These are phyloP conservation scores for Barnardius zonarius DNA, from an alignment of 2,113 vertebrate genomes.

Conservation along the genomic window DNA sequence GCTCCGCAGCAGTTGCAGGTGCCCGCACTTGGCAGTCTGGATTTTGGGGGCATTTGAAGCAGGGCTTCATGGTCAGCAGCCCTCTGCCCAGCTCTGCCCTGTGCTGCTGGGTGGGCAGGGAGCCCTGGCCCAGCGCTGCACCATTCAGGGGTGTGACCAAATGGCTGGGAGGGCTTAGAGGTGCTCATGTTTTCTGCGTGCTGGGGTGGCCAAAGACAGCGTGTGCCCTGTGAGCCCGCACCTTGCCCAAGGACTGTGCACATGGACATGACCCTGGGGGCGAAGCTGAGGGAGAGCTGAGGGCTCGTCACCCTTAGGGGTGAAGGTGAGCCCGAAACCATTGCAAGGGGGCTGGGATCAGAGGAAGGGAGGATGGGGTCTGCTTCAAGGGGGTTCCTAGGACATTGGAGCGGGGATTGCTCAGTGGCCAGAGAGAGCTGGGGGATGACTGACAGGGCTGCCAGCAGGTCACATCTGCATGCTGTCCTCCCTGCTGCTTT, in stretches of 20 bases:
- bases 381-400: background rate
- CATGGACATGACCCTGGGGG: fast-evolving
- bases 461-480: background rate
- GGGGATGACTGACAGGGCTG: background rate
- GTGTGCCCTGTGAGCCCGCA: background rate
- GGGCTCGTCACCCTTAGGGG: background rate
- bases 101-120: background rate
- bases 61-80: background rate
- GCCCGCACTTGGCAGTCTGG: background rate
- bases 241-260: fast-evolving
- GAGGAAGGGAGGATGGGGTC: background rate
- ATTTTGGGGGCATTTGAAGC: background rate
- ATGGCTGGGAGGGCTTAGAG: background rate
- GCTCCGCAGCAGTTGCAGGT: background rate
- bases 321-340: background rate
- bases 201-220: fast-evolving
- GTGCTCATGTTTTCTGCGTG: background rate
- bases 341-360: background rate
- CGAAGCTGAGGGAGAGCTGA: background rate
- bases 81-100: background rate
- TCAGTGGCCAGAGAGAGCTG: background rate
- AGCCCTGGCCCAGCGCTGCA: fast-evolving
- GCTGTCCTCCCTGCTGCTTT: background rate
- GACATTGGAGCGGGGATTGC: background rate
- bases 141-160: fast-evolving